Evolutionary conservation across 2,888 invertebrate species (phyloP), one percentile per base, ranked within the genome.

Genomic region (Metacarcinus magister): DNA sequence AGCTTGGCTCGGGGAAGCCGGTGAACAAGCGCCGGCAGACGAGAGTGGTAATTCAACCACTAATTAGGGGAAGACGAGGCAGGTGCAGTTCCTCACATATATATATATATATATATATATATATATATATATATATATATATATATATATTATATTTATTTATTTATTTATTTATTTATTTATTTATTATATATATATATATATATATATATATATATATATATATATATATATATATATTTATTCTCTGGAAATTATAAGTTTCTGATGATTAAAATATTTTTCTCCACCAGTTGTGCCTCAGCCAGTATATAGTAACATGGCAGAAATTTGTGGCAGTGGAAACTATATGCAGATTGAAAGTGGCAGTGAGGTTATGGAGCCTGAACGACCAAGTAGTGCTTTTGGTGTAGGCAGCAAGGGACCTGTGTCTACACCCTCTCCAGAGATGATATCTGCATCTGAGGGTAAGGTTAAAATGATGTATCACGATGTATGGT

Each of bases 291-390:
- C 97, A 97, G 97, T 97, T 97, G 97, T 97, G 95, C 98, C 98
- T 90, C 98, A 98, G 98, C 99, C 99, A 44, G 98, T 99, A 97
- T 99, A 99, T 98, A 99, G 99, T 97, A 99, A 99, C 97, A 99
- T 99, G 99, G 99, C 99, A 97, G 99, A 99, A 97, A 98, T 99
- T 97, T 96, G 96, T 82, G 43, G 95, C 44, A 94, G 92, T 93
- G 75, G 75, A n/a, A 95, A 60, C 95, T 82, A 89, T 23, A 48
- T 60, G 54, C 89, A 92, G 16, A n/a, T 46, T 60, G 28, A 43
- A 19, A 39, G 48, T 39, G 94, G 89, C 48, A 96, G 95, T 54
- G 96, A 96, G 44, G 93, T 54, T n/a, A 67, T 67, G 46, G 96
- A 96, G 23, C 48, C 32, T 23, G 97, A 95, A 32, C 93, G 93